Conservation (phyloP, 2,797 vertebrate genomes). For the Pseudomugil gertrudae region DNA sequence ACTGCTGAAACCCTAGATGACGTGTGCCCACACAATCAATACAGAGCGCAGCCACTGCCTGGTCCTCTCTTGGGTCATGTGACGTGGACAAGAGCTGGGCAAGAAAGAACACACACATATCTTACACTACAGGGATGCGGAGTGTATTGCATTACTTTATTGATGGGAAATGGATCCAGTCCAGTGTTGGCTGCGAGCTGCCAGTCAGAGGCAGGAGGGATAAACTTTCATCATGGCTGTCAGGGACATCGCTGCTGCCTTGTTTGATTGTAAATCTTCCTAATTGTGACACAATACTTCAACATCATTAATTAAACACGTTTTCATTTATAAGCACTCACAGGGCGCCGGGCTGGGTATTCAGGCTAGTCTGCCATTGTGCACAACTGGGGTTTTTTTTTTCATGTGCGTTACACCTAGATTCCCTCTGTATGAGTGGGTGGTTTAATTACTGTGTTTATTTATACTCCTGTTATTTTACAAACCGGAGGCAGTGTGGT, state of each 20-base stretch:
- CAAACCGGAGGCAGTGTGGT: constrained; percentile 69
- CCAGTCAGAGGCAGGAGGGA: constrained; percentile 86
- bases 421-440: constrained; percentile 63
- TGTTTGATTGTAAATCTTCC: constrained; percentile 97
- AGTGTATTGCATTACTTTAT: constrained; percentile 86
- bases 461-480: constrained; percentile 74
- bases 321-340: constrained; percentile 92
- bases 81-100: constrained; percentile 57
- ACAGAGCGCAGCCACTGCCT: constrained; percentile 71
- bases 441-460: constrained; percentile 76
- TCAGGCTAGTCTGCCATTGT: constrained; percentile 63
- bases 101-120: constrained; percentile 55
- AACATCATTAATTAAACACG: constrained; percentile 99
- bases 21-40: constrained; percentile 80
- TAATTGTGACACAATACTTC: constrained; percentile 98
- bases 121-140: constrained; percentile 54
- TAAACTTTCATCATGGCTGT: constrained; percentile 95
- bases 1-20: constrained; percentile 78
- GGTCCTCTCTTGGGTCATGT: constrained; percentile 71
- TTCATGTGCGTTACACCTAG: constrained; percentile 48
- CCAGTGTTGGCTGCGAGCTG: constrained; percentile 84
- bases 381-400: constrained; percentile 49
- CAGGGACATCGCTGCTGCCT: constrained; percentile 93
- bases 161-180: constrained; percentile 87
- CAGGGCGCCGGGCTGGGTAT: constrained; percentile 76